These are phyloP conservation scores for Diuraphis noxia DNA, from an alignment of 1,140 invertebrate genomes.

Conservation along the genomic window DNA sequence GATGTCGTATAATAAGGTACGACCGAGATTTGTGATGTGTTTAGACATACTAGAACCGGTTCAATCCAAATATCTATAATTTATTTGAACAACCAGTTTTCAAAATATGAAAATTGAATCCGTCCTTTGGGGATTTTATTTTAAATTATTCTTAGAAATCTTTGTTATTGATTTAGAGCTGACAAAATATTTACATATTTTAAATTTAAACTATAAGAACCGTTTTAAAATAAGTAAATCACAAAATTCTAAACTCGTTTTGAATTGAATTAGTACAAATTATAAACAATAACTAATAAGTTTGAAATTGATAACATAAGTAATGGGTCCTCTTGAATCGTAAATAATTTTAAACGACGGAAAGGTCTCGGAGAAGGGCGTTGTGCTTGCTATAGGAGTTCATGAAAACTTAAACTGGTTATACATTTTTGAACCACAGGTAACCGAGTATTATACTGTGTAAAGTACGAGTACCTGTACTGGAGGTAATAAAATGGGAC, in stretches of 20 bases:
- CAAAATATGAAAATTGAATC: background rate
- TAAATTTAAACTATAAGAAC: background rate
- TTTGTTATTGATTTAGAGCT: background rate
- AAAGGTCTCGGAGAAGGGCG: background rate
- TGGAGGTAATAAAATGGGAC: background rate
- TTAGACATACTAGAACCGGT: conserved; percentile 4
- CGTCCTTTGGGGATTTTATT: background rate
- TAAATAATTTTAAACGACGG: background rate
- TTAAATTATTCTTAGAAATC: background rate
- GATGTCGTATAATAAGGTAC: background rate
- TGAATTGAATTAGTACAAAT: background rate
- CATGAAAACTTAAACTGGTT: background rate
- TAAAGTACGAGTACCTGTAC: background rate
- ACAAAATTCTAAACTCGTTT: background rate
- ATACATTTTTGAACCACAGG: background rate
- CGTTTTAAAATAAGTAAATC: background rate
- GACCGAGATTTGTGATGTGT: background rate
- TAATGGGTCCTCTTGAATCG: background rate
- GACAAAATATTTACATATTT: background rate
- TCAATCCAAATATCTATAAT: background rate
- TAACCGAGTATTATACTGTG: background rate
- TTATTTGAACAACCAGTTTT: background rate
- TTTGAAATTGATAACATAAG: background rate
- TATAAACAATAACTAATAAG: background rate
- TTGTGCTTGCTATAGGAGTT: background rate